Base-by-base conservation (phyloP, 2,797 vertebrate species). In the Staurois parvus region DNA sequence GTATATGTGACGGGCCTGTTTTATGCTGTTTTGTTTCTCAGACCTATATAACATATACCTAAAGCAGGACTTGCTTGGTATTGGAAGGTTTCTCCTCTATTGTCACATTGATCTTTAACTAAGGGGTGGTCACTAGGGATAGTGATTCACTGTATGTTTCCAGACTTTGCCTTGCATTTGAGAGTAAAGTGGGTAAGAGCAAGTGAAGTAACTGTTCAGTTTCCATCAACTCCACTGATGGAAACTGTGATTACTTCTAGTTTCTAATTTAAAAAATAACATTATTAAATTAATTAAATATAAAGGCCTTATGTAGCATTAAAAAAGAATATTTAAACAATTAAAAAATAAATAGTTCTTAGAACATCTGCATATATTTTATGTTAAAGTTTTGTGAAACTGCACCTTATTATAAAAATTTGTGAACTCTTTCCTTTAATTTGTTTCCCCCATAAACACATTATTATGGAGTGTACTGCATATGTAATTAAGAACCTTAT, bases 341-440 rank as follows among this genome's bases (percentile, higher is more conserved):
- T 70, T 56, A 26, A 79, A 79, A 48, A 80, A 72, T 72, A 72
- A 72, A 56, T 45, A 68, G 40, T 66, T 66, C 24, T 28, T 79
- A 37, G 34, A 30, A 67, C 9, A 30, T 48, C 4, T 45, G 19
- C 76, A 67, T 30, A 67, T 45, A 59, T 59, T 59, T 21, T 73
- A 34, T 70, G 69, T 48, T 48, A 69, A 40, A 68, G 5, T 24
- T 4, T 59, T 8, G 19, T 8, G 5, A 59, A 59, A 59, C 19
- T 59, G 52, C 21, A 59, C 21, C 48, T 7, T 59, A 59, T 24
- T 59, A n/a, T 24, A 59, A 7, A 37, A 59, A 15, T 52, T 4
- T 52, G 48, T 19, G 48, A 52, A 52, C 17, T 17, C 17, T 52
- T 13, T 45, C 11, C 42, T 45, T 52, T 17, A 19, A 13, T 52